phyloP scores from a whole-genome alignment of 2,113 vertebrate genomes.

The rat (Rattus norvegicus) region DNA sequence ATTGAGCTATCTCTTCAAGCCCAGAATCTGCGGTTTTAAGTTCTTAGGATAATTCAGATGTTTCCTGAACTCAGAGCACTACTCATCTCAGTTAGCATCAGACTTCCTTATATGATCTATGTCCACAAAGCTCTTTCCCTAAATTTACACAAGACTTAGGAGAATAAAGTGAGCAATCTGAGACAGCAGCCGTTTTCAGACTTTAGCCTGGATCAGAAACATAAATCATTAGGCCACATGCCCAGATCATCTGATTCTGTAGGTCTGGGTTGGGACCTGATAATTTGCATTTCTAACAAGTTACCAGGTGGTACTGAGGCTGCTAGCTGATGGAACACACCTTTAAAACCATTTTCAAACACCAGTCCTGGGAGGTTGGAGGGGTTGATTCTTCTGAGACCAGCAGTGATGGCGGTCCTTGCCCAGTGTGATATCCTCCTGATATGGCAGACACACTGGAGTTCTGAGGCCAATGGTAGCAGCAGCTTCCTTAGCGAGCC shows the following conservation, averaged over 20 bases:
- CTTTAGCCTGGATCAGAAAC: conserved; percentile 17
- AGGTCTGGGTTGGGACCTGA: neutral
- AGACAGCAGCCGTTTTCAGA: conserved; percentile 48
- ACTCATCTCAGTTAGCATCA: neutral
- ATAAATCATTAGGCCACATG: conserved; percentile 33
- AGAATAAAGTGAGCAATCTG: conserved; percentile 50
- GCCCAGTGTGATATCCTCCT: conserved; percentile 42
- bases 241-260: conserved; percentile 24
- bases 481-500: conserved; percentile 66
- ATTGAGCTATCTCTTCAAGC: neutral
- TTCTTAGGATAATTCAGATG: neutral
- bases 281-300: conserved; percentile 57
- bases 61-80: neutral
- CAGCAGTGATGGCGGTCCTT: conserved; percentile 23
- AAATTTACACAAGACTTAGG: neutral
- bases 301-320: neutral
- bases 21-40: neutral
- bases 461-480: conserved; percentile 70
- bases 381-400: neutral
- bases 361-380: neutral
- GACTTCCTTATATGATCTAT: neutral
- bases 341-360: conserved; percentile 41
- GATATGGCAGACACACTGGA: conserved; percentile 55
- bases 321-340: conserved; percentile 23
- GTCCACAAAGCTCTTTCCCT: conserved; percentile 43